Evolutionary conservation across 1,140 invertebrate genomes (phyloP).

Genomic region (Acromyrmex heyeri): DNA sequence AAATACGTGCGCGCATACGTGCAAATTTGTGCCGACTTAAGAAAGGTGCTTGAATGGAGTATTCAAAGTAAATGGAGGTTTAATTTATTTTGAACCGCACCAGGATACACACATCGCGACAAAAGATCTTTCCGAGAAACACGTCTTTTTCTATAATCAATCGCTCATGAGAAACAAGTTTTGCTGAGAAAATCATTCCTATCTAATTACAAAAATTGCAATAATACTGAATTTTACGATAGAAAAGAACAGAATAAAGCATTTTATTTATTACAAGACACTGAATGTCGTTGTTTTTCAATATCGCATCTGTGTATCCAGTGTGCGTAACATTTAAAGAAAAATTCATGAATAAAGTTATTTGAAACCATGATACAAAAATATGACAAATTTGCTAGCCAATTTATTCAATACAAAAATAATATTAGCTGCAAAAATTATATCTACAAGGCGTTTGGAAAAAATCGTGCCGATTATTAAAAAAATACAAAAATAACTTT

Average conservation of each 20-base stretch:
- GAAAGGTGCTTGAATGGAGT: neutral
- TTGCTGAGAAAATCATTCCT: conserved; percentile 26
- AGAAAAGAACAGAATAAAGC: neutral
- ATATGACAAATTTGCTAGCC: neutral
- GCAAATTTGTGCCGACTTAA: conserved; percentile 2
- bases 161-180: conserved; percentile 41
- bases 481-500: neutral
- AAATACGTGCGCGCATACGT: neutral
- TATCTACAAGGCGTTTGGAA: neutral
- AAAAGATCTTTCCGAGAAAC: conserved; percentile 46
- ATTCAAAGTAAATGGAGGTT: conserved; percentile 8
- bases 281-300: neutral
- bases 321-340: neutral
- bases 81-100: conserved; percentile 27
- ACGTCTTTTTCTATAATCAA: conserved; percentile 20
- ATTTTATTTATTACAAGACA: neutral
- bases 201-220: conserved; percentile 18
- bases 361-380: neutral
- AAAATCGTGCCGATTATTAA: neutral
- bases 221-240: conserved; percentile 5
- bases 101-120: neutral
- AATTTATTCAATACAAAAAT: neutral
- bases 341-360: neutral
- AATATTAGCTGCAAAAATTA: neutral
- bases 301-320: neutral